Evolutionary conservation across 2,888 invertebrate genomes (phyloP), one percentile per base, ranked within the genome.

Genomic region (Nyleta sp.): DNA sequence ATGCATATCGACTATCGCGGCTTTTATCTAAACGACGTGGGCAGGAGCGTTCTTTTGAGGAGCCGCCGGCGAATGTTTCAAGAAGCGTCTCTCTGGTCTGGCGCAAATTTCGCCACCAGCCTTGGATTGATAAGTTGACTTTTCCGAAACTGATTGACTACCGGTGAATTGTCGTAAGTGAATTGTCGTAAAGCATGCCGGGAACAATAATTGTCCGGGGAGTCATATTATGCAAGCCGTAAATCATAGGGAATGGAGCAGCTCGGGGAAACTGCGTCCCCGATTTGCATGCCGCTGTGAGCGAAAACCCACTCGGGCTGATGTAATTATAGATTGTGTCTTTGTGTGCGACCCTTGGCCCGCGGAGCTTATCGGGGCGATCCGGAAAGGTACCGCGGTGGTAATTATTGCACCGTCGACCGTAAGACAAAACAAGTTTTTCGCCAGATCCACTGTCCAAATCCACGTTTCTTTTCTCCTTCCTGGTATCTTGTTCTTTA

Each of bases 281-380:
- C 48, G 53, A 62, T 75, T 75, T 60, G 62, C 53, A 68, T 55
- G 62, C 48, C 40, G 70, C 48, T 48, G 70, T 64, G 15, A 40
- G 17, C n/a, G 44, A 60, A 64, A 46, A 48, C 48, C 40, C 33
- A 52, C 75, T 53, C 50, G 50, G 42, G 35, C 57, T 57, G 70
- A 75, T 70, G 64, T 70, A 70, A 75, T 75, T 75, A 64, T 75
- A 75, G 68, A 75, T 75, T 75, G 33, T 75, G 73, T 65, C 73
- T 50, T 31, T 75, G 48, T 55, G 55, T 42, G 22, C 24, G 57
- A 76, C 70, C 76, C 28, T 20, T 70, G 75, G 20, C 60, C 70
- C 28, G n/a, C 42, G n/a, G 11, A 55, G 42, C 38, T 70, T 76
- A 76, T 76, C 75, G 22, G 10, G 22, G 20, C 33, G 33, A 76